Conservation (phyloP, 2,113 vertebrate species). For the Lanius ludovicianus region DNA sequence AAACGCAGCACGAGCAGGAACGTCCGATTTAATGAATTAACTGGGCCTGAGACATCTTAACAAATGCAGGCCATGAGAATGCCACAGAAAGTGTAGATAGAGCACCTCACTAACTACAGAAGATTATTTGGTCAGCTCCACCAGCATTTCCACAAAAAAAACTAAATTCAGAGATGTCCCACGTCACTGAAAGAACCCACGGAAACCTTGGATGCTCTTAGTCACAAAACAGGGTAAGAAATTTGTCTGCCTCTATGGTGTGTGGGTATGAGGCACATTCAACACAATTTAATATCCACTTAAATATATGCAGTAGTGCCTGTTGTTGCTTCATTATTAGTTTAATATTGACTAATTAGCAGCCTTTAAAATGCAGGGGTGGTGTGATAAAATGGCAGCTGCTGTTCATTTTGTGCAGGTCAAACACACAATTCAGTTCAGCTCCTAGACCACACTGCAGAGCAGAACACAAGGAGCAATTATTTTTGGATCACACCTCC, state of each 20-base stretch:
- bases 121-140: neutral
- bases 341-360: neutral
- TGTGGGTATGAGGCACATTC: neutral
- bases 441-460: neutral
- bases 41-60: neutral
- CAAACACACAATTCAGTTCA: neutral
- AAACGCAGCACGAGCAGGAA: neutral
- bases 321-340: neutral
- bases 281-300: neutral
- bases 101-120: neutral
- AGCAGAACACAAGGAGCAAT: neutral
- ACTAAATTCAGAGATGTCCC: neutral
- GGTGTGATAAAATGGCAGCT: neutral
- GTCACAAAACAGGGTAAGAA: neutral
- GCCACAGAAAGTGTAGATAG: neutral
- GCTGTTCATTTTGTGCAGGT: neutral
- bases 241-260: neutral
- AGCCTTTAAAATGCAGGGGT: neutral
- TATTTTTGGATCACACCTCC: conserved; percentile 9
- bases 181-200: neutral
- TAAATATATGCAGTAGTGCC: neutral
- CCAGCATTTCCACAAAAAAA: neutral
- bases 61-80: neutral
- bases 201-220: neutral
- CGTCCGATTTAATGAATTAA: neutral